Evolutionary conservation across 2,797 vertebrate genomes (phyloP).

Genomic region (Antrozous pallidus): DNA sequence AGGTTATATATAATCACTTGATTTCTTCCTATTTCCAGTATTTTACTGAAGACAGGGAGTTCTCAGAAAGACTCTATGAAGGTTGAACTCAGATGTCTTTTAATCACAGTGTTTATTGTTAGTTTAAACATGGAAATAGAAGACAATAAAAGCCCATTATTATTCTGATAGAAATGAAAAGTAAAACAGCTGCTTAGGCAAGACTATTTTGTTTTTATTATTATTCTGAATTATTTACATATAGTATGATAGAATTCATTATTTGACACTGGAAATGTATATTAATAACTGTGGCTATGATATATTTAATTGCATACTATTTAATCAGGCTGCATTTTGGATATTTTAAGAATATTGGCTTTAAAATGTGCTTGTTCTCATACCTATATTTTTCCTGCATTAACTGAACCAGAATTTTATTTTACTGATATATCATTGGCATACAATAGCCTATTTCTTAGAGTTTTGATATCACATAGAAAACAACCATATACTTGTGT

Average conservation of each 20-base stretch:
- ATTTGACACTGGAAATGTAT: not conserved
- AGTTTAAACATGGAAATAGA: not conserved
- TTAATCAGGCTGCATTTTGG: not conserved
- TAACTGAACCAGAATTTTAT: not conserved
- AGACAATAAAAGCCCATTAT: not conserved
- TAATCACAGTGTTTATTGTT: not conserved
- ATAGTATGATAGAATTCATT: not conserved
- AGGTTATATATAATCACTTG: not conserved
- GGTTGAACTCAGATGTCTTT: not conserved
- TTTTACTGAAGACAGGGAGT: not conserved
- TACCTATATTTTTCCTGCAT: not conserved
- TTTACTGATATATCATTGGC: not conserved
- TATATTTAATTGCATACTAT: not conserved
- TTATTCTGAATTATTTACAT: constrained; percentile 17
- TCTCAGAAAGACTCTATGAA: not conserved
- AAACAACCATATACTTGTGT: not conserved
- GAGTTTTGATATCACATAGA: not conserved
- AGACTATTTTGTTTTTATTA: not conserved
- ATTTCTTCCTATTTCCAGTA: not conserved
- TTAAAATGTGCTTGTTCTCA: not conserved
- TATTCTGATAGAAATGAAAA: not conserved
- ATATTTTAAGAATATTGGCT: not conserved
- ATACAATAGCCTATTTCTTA: not conserved
- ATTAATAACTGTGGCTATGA: not conserved
- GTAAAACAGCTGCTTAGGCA: not conserved